Evolutionary conservation across 2,888 invertebrate species (phyloP).

Genomic region (Drosophila merina): DNA sequence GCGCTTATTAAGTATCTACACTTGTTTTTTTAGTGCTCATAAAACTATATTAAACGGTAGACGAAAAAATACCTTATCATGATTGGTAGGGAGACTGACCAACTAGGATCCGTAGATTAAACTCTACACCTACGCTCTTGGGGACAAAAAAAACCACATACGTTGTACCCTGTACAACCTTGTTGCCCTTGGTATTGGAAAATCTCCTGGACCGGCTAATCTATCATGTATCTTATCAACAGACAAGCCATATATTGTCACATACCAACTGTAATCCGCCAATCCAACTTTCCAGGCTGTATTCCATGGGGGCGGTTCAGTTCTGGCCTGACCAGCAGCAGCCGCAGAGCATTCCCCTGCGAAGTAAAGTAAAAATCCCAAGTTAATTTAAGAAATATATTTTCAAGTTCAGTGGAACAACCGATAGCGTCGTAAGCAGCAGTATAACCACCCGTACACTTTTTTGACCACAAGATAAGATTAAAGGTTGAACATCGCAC

Average conservation of each 20-base stretch:
- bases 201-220: conserved; percentile 32
- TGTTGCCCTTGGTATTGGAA: conserved; percentile 8
- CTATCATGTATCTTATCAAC: conserved; percentile 40
- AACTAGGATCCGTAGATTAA: not conserved
- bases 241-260: conserved; percentile 23
- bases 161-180: conserved; percentile 8
- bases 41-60: not conserved
- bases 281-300: conserved; percentile 10
- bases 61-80: too few species aligned
- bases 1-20: not conserved
- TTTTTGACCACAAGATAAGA: conserved; percentile 21
- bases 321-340: conserved; percentile 30
- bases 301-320: conserved; percentile 10
- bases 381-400: conserved; percentile 1
- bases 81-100: not conserved
- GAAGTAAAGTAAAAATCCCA: not conserved
- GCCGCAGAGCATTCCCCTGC: conserved; percentile 22
- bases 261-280: conserved; percentile 22
- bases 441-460: conserved; percentile 12
- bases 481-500: conserved; percentile 44
- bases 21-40: not conserved
- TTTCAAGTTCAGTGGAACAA: conserved; percentile 30
- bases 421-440: conserved; percentile 25
- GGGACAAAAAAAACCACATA: not conserved
- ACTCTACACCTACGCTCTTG: not conserved